phyloP scores from a whole-genome alignment of 2,113 vertebrate genomes.

The Sterrhoptilus dennistouni region DNA sequence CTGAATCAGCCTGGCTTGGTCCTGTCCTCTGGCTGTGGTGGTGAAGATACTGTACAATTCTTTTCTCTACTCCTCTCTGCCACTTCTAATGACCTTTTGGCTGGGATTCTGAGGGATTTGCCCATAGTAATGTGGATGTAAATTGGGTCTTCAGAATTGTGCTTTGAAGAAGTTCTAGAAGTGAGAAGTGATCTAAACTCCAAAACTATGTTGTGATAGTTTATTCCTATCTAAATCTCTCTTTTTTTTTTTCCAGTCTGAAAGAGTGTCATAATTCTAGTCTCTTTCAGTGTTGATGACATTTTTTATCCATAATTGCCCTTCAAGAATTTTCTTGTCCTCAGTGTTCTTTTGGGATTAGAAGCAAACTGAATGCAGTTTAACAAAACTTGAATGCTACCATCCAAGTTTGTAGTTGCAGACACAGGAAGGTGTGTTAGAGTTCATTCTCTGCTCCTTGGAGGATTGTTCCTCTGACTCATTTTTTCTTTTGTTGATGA shows the following conservation, averaged over 20 bases:
- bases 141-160: neutral
- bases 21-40: neutral
- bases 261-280: neutral
- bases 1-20: neutral
- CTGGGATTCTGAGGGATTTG: neutral
- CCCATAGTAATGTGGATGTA: neutral
- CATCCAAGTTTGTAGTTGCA: neutral
- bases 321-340: neutral
- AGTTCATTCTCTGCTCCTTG: neutral
- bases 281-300: neutral
- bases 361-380: neutral
- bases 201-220: neutral
- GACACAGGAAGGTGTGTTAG: rapidly evolving
- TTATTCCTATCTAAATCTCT: neutral
- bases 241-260: rapidly evolving
- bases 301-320: neutral
- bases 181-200: neutral
- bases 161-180: neutral
- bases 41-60: neutral
- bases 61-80: neutral
- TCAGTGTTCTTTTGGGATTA: neutral
- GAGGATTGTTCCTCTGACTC: neutral
- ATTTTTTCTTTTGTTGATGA: neutral
- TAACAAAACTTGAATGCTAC: neutral
- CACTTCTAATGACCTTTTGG: neutral